phyloP scores from a whole-genome alignment of 2,113 vertebrate genomes.

The Marmota flaviventris region DNA sequence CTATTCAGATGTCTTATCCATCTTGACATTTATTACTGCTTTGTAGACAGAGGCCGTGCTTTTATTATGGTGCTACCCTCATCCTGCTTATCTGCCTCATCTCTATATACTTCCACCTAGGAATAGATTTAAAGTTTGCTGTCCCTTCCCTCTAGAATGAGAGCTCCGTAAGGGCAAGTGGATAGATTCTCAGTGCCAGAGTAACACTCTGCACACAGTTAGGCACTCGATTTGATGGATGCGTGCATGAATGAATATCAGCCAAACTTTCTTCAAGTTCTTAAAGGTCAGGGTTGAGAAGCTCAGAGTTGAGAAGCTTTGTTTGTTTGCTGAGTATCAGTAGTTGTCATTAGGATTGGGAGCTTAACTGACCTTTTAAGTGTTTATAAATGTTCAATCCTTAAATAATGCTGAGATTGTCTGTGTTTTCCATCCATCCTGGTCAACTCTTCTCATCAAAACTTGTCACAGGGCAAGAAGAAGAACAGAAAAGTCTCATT shows the following conservation, averaged over 20 bases:
- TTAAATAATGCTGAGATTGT: neutral
- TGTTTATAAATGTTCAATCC: neutral
- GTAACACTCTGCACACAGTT: neutral
- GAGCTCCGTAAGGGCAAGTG: neutral
- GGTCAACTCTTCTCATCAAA: neutral
- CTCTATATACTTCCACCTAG: neutral
- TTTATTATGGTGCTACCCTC: neutral
- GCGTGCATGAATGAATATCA: neutral
- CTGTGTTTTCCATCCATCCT: neutral
- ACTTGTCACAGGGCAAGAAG: neutral
- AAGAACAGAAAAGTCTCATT: neutral
- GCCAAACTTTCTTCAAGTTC: neutral
- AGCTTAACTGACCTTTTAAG: neutral
- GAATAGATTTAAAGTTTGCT: neutral
- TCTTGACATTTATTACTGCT: neutral
- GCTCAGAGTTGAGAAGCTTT: neutral
- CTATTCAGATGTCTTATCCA: slow-evolving; percentile 25
- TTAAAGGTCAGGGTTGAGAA: neutral
- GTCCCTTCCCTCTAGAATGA: neutral
- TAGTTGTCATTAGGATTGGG: neutral
- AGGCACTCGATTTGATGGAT: neutral
- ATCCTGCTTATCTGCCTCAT: neutral
- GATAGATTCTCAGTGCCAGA: neutral
- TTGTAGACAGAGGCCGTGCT: slow-evolving; percentile 62
- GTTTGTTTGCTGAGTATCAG: neutral